Evolutionary conservation across 2,888 invertebrate genomes (phyloP).

Genomic region (Seira sanloemensis): DNA sequence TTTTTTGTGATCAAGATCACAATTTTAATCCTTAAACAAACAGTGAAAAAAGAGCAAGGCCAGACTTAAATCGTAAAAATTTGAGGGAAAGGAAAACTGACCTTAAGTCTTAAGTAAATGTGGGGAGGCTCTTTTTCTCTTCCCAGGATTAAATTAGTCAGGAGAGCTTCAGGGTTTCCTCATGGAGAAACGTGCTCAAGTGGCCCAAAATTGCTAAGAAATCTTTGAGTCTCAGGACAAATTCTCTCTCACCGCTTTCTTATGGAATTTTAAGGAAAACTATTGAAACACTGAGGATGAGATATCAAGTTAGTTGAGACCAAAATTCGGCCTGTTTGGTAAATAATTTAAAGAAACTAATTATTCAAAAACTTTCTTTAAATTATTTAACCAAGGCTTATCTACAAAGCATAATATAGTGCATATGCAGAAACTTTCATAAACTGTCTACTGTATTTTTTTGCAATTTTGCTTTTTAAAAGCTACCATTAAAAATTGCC

Average conservation of each 20-base stretch:
- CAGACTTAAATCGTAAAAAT: neutral
- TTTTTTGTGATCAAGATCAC: constrained; percentile 34
- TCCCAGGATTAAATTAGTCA: constrained; percentile 37
- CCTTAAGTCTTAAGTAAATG: constrained; percentile 35
- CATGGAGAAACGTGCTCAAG: constrained; percentile 42
- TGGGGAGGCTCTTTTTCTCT: neutral
- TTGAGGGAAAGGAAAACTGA: constrained; percentile 5
- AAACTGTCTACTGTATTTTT: no score
- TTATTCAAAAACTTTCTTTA: no score
- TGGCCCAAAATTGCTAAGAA: constrained; percentile 30
- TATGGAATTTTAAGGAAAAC: constrained; percentile 17
- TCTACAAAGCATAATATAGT: no score
- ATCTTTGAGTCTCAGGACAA: constrained; percentile 14
- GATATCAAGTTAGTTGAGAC: no score
- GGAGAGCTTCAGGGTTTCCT: constrained; percentile 25
- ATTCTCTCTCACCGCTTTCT: constrained; percentile 50
- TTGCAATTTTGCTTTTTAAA: no score
- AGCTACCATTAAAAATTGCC: no score
- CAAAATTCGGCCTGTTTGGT: no score
- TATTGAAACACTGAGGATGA: neutral
- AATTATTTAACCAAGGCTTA: no score
- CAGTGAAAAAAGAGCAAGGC: constrained; percentile 37
- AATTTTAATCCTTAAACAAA: constrained; percentile 63
- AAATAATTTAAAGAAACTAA: no score
- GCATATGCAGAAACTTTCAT: no score